These are phyloP conservation scores for Tapera naevia DNA, from an alignment of 2,797 vertebrate genomes.

Conservation along the genomic window DNA sequence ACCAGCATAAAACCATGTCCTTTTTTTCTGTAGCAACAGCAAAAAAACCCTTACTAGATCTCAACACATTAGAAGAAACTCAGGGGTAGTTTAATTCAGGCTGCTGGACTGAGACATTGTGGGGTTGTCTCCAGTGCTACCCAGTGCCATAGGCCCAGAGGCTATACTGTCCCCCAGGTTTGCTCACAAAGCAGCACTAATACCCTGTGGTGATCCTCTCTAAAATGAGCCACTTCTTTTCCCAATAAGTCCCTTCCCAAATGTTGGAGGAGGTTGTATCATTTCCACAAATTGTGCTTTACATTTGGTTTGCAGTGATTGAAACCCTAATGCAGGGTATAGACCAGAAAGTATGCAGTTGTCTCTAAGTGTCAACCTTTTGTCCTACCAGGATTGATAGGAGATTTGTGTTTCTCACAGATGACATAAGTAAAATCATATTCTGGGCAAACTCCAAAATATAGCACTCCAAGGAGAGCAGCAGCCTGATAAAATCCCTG, in stretches of 20 bases:
- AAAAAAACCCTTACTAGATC: not conserved
- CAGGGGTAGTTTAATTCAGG: not conserved
- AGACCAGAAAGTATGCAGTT: not conserved
- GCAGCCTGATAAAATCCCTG: slow-evolving; percentile 14
- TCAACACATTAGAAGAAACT: not conserved
- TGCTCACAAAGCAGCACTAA: not conserved
- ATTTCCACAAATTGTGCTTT: not conserved
- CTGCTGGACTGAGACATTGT: not conserved
- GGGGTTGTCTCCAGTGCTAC: not conserved
- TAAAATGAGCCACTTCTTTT: not conserved
- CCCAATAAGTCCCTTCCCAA: not conserved
- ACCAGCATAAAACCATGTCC: not conserved
- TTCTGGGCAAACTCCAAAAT: not conserved
- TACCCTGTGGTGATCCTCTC: not conserved
- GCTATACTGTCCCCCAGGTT: accelerated
- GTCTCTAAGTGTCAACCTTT: not conserved
- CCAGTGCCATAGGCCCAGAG: not conserved
- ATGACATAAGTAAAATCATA: not conserved
- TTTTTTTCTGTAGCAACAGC: not conserved
- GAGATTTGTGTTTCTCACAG: not conserved
- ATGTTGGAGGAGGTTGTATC: not conserved
- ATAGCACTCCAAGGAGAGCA: not conserved
- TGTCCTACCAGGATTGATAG: not conserved
- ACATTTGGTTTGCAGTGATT: not conserved
- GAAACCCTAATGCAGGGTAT: not conserved